Base-by-base conservation (phyloP, 1,140 invertebrate genomes). In the Cecropterus lyciades region DNA sequence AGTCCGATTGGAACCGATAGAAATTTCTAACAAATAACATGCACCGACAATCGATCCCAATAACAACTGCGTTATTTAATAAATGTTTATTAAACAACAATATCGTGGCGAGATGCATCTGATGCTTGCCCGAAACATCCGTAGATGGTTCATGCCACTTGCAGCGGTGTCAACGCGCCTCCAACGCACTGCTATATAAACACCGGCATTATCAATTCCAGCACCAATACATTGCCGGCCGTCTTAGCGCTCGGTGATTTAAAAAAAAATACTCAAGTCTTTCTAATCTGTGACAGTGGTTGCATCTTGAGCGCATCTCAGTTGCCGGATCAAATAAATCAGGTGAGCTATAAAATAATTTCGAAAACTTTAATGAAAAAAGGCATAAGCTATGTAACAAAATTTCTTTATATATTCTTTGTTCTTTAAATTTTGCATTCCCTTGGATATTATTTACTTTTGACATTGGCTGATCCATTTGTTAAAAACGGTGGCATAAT, bases 151-250 rank as follows among this genome's bases (percentile, higher is more conserved):
- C 77, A 79, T 70, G 67, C 65, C 65, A 75, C 73, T 72, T 75
- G 82, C 80, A 82, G 51, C 49, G 70, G 75, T 73, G 80, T 71
- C 69, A 81, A 67, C 65, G 75, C 73, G 75, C 67, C 79, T 79
- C 51, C 72, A 70, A 76, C 64, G 75, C 53, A 66, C 59, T 70
- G 69, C 71, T 90, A 90, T 90, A 90, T 86, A 88, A 88, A 77
- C 76, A 68, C 63, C 70, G 69, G 69, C 72, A 75, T 82, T 84
- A 82, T 85, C 81, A 85, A 67, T 74, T n/a, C 72, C 65, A 75
- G 68, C 76, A 82, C 79, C 86, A 90, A 89, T 90, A 87, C 81
- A 84, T 84, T 83, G 81, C 80, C 77, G 80, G 73, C 86, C 71
- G 84, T 85, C 81, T 79, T 74, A 76, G 76, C 81, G 87, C 68